These are phyloP conservation scores for Hylyphantes graminicola DNA, from an alignment of 1,140 invertebrate species.

Conservation along the genomic window DNA sequence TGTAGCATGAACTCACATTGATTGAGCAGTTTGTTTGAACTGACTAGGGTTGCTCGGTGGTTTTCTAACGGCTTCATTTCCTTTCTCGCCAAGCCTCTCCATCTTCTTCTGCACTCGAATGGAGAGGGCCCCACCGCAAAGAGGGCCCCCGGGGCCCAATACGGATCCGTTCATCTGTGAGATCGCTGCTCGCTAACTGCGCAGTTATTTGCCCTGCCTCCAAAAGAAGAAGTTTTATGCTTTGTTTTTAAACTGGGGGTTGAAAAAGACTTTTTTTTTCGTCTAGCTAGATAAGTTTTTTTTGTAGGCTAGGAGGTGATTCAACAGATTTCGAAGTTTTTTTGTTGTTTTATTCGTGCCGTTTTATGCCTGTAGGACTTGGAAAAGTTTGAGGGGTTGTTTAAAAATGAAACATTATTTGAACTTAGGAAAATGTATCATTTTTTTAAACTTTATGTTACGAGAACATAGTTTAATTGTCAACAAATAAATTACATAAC, in stretches of 20 bases:
- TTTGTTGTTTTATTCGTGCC: slow-evolving; percentile 12
- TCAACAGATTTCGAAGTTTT: slow-evolving; percentile 33
- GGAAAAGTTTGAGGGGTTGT: neutral
- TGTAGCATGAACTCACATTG: no score
- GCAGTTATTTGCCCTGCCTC: slow-evolving; percentile 19
- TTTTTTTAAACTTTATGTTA: no score
- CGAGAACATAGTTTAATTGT: no score
- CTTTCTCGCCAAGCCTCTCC: no score
- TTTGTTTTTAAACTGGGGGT: slow-evolving; percentile 27
- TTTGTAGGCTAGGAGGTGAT: slow-evolving; percentile 25
- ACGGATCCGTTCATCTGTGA: slow-evolving; percentile 35
- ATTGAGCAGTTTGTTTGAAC: no score
- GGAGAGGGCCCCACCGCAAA: slow-evolving; percentile 27
- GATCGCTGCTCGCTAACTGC: slow-evolving; percentile 22
- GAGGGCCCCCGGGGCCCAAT: slow-evolving; percentile 38
- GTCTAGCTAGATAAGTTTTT: neutral
- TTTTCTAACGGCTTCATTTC: no score
- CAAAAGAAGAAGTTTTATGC: slow-evolving; percentile 16
- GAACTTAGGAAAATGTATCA: no score
- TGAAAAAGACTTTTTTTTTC: slow-evolving; percentile 12
- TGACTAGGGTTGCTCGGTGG: no score
- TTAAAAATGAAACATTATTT: neutral
- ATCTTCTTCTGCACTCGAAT: no score
- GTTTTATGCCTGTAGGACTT: slow-evolving; percentile 19
- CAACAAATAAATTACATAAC: no score